Conservation (phyloP, 2,888 invertebrate genomes). For the Syritta pipiens region DNA sequence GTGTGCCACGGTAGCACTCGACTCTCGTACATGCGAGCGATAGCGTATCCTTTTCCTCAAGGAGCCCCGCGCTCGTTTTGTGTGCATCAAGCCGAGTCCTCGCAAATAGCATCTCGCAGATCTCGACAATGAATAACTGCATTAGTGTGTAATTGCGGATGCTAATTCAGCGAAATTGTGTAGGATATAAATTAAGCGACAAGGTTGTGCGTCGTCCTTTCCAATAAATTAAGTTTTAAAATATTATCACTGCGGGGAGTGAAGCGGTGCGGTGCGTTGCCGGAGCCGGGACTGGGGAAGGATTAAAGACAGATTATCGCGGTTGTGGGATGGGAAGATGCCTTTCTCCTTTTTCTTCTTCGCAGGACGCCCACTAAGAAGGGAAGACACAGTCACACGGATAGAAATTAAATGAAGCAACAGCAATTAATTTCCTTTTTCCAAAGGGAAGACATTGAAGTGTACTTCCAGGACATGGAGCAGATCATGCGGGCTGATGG, state of each 20-base stretch:
- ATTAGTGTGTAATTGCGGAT: constrained; percentile 70
- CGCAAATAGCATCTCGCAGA: constrained; percentile 3
- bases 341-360: too few relatives aligned
- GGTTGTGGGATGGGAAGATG: background rate
- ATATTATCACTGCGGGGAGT: constrained; percentile 42
- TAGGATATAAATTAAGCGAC: constrained; percentile 64
- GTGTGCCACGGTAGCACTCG: too few relatives aligned
- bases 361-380: background rate
- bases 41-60: too few relatives aligned
- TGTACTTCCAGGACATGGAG: constrained; percentile 11
- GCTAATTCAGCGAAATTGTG: constrained; percentile 68
- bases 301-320: constrained; percentile 8
- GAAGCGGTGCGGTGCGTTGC: background rate
- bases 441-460: constrained; percentile 17
- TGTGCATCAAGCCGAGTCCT: constrained; percentile 14
- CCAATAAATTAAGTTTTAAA: constrained; percentile 70
- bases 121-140: constrained; percentile 58
- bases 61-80: background rate
- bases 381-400: background rate
- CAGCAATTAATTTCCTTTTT: constrained; percentile 25
- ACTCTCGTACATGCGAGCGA: too few relatives aligned
- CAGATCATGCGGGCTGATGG: background rate
- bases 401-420: constrained; percentile 27
- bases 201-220: constrained; percentile 58
- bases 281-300: background rate